phyloP scores from a whole-genome alignment of 2,888 invertebrate genomes.

The Hirtodrosophila cameraria region DNA sequence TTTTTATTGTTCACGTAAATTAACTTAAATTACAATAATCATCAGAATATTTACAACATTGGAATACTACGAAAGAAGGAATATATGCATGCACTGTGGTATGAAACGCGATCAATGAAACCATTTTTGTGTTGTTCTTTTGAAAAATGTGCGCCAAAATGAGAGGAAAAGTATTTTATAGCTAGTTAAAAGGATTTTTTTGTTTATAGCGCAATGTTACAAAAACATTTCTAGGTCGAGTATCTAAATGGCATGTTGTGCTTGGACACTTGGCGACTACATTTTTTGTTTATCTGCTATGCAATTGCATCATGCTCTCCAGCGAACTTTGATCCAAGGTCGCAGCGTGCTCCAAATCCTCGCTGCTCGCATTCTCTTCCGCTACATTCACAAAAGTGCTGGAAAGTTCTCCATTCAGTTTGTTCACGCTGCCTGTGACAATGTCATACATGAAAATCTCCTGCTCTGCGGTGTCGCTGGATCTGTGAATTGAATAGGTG shows the following conservation, averaged over 20 bases:
- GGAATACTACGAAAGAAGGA: constrained; percentile 70
- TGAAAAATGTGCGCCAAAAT: constrained; percentile 36
- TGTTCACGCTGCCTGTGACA: constrained; percentile 89
- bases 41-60: constrained; percentile 77
- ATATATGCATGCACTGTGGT: constrained; percentile 53
- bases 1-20: constrained; percentile 68
- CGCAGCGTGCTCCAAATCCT: constrained; percentile 87
- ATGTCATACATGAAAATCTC: constrained; percentile 96
- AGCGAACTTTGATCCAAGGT: constrained; percentile 81
- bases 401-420: constrained; percentile 91
- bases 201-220: constrained; percentile 23
- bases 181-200: constrained; percentile 8
- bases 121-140: constrained; percentile 12
- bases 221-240: constrained; percentile 57
- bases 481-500: constrained; percentile 69
- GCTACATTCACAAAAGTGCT: constrained; percentile 94
- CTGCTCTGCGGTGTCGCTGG: constrained; percentile 85
- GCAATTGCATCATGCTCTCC: constrained; percentile 81
- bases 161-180: constrained; percentile 3
- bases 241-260: constrained; percentile 71
- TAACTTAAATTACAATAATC: constrained; percentile 74
- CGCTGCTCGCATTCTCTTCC: constrained; percentile 91
- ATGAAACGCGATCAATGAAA: constrained; percentile 47
- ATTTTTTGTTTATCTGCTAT: constrained; percentile 68
- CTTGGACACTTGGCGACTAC: constrained; percentile 25